Evolutionary conservation across 35 echinoderm and acorn worm species (phyloP).

Genomic region (Ophioderma brevispina): DNA sequence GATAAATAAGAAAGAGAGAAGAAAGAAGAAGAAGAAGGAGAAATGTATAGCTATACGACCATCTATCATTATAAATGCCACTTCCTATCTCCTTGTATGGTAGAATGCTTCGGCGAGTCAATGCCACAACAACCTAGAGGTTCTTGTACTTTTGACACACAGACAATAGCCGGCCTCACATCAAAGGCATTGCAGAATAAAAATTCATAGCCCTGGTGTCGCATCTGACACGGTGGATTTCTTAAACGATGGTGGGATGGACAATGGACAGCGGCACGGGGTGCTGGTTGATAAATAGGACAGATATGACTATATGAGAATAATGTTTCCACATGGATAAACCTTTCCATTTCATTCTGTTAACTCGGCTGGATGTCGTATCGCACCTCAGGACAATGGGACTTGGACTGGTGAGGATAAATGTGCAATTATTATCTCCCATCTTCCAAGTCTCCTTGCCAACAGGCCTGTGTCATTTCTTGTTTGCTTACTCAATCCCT

Average conservation of each 20-base stretch:
- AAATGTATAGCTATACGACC: not conserved
- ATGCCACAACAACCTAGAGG: not conserved
- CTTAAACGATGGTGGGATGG: not conserved
- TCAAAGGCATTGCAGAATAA: not conserved
- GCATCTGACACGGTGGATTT: not conserved
- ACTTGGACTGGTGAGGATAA: not conserved
- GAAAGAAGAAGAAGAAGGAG: not conserved
- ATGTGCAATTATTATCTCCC: not conserved
- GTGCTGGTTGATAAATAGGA: not conserved
- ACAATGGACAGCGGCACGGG: not conserved
- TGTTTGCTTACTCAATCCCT: not conserved
- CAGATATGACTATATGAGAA: not conserved
- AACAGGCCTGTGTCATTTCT: too few relatives aligned
- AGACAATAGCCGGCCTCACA: not conserved
- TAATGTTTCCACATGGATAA: constrained; percentile 10
- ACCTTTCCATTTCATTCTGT: not conserved
- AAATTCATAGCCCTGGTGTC: not conserved
- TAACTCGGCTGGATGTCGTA: not conserved
- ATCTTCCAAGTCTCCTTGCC: too few relatives aligned
- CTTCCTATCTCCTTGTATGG: not conserved
- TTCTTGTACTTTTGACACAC: not conserved
- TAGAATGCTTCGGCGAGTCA: not conserved
- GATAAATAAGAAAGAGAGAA: too few relatives aligned
- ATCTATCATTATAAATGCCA: not conserved
- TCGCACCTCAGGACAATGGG: not conserved